Evolutionary conservation across 2,888 invertebrate species (phyloP).

Genomic region (Leistus spinibarbis): DNA sequence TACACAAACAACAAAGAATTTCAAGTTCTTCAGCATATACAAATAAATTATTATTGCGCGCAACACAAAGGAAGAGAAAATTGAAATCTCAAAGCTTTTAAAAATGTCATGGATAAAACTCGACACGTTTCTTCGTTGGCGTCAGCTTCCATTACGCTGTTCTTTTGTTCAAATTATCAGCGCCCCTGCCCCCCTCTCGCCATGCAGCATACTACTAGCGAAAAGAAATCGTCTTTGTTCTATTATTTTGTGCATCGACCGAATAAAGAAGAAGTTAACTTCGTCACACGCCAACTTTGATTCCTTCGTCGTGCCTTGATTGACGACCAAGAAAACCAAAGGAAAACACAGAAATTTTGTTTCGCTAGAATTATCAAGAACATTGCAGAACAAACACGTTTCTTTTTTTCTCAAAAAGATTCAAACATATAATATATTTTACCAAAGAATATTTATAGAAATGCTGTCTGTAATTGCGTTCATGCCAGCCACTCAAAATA

Average conservation of each 20-base stretch:
- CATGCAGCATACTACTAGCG: no score
- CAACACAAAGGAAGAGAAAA: slow-evolving; percentile 37
- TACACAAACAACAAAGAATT: background rate
- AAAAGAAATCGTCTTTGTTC: slow-evolving; percentile 34
- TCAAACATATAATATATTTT: no score
- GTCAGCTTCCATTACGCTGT: slow-evolving; percentile 39
- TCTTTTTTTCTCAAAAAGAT: background rate
- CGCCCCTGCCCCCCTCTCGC: slow-evolving; percentile 7
- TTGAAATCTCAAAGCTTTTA: slow-evolving; percentile 39
- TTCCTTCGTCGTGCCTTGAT: slow-evolving; percentile 26
- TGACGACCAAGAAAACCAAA: slow-evolving; percentile 25
- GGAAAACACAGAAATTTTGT: slow-evolving; percentile 20
- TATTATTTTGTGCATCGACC: slow-evolving; percentile 38
- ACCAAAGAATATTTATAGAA: no score
- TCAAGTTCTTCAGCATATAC: background rate
- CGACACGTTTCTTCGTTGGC: slow-evolving; percentile 37
- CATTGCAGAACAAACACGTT: background rate
- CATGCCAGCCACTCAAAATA: background rate
- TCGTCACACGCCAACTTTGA: slow-evolving; percentile 36
- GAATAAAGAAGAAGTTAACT: slow-evolving; percentile 35
- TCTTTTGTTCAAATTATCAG: slow-evolving; percentile 38
- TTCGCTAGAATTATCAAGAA: slow-evolving; percentile 5
- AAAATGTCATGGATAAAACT: slow-evolving; percentile 38
- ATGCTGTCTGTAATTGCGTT: no score
- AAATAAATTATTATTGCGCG: slow-evolving; percentile 37